Evolutionary conservation across 92 coral and sea anemone species (phyloP).

Genomic region (Porites lobata): DNA sequence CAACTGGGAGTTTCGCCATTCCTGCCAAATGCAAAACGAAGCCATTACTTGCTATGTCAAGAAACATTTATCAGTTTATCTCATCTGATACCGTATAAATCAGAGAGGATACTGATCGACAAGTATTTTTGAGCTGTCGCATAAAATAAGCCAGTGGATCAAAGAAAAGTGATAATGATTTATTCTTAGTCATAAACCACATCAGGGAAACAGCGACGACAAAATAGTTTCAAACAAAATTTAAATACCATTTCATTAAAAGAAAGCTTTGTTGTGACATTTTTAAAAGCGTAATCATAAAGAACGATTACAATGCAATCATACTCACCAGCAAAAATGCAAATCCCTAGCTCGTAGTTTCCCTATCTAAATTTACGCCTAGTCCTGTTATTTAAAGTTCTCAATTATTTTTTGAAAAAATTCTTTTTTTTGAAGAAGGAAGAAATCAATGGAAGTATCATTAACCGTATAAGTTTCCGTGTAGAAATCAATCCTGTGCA

Average conservation of each 20-base stretch:
- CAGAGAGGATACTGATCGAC: background rate
- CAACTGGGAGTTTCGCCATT: conserved; percentile 48
- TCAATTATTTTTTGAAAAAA: no score
- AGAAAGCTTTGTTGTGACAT: background rate
- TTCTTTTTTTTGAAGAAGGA: no score
- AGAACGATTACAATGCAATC: background rate
- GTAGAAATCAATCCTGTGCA: no score
- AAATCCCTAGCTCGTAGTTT: background rate
- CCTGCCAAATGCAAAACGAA: conserved; percentile 48
- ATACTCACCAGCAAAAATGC: background rate
- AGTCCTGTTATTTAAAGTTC: no score
- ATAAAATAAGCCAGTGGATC: background rate
- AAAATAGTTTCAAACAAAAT: background rate
- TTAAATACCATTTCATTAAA: background rate
- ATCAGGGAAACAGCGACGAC: conserved; percentile 17
- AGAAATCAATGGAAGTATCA: no score
- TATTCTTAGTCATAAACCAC: background rate
- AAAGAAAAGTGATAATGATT: background rate
- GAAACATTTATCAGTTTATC: background rate
- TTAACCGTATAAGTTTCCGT: no score
- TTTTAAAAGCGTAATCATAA: background rate
- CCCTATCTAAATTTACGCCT: no score
- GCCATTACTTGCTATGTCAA: conserved; percentile 15
- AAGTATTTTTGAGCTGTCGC: background rate
- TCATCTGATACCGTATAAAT: background rate